Evolutionary conservation across 2,797 vertebrate genomes (phyloP).

Genomic region (Rhadinocentrus ornatus): DNA sequence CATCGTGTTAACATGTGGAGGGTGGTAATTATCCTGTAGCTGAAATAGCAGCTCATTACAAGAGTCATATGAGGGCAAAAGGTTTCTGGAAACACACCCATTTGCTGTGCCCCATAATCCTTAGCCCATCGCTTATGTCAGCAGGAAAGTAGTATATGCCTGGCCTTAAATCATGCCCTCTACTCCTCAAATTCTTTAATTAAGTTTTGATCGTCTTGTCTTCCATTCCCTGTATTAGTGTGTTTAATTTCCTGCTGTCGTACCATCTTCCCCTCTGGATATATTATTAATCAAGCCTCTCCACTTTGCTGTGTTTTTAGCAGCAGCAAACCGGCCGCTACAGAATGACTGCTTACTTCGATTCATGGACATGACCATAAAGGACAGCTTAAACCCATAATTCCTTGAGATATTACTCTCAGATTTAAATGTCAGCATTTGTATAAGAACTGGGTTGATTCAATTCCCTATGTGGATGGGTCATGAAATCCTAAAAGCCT

Average conservation of each 20-base stretch:
- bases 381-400: constrained; percentile 69
- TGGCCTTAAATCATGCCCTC: constrained; percentile 78
- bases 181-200: constrained; percentile 82
- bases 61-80: constrained; percentile 67
- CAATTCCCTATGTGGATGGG: constrained; percentile 41
- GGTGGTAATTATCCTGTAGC: constrained; percentile 71
- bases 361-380: constrained; percentile 67
- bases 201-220: constrained; percentile 80
- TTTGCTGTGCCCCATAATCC: constrained; percentile 70
- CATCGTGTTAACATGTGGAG: constrained; percentile 63
- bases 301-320: constrained; percentile 65
- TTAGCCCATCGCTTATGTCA: constrained; percentile 71
- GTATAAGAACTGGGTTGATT: constrained; percentile 64
- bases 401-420: constrained; percentile 72
- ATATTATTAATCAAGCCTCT: constrained; percentile 84
- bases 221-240: constrained; percentile 77
- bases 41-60: constrained; percentile 77
- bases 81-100: constrained; percentile 72
- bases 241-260: constrained; percentile 86
- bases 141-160: constrained; percentile 71
- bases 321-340: constrained; percentile 42
- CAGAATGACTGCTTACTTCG: constrained; percentile 68
- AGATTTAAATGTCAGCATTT: constrained; percentile 79
- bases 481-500: constrained; percentile 50
- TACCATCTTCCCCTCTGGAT: constrained; percentile 78